Conservation (phyloP, 2,113 vertebrate genomes). For the Phrynosoma blainvillii region DNA sequence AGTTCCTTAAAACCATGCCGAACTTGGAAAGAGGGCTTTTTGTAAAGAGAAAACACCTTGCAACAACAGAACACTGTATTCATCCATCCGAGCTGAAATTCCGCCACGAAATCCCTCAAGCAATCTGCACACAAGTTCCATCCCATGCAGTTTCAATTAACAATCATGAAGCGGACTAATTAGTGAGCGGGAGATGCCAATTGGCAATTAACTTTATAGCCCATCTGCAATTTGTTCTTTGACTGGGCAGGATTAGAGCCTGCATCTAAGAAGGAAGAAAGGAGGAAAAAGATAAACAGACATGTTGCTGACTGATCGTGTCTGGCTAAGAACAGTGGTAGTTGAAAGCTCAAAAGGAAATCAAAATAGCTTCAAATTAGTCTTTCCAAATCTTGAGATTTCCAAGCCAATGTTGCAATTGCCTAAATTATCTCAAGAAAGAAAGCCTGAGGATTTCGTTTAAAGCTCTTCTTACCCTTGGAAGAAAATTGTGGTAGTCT, state of each 20-base stretch:
- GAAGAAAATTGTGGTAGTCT: not conserved
- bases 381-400: not conserved
- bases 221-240: conserved; percentile 36
- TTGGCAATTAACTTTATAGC: conserved; percentile 56
- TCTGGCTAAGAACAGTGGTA: not conserved
- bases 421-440: not conserved
- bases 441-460: too few species aligned
- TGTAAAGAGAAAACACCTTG: not conserved
- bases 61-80: fast-evolving
- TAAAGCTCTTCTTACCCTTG: not conserved
- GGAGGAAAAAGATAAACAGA: not conserved
- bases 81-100: conserved; percentile 1
- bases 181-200: conserved; percentile 44
- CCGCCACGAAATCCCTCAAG: fast-evolving
- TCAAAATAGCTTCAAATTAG: not conserved
- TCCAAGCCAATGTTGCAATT: not conserved
- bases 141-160: conserved; percentile 43
- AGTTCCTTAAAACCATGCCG: not conserved
- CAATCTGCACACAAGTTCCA: fast-evolving
- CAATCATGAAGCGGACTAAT: conserved; percentile 39
- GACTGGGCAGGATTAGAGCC: fast-evolving
- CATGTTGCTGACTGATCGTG: not conserved
- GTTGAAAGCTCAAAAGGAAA: not conserved
- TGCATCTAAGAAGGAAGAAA: not conserved
- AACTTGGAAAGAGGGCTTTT: not conserved